phyloP scores from a whole-genome alignment of 2,797 vertebrate species.

The Tapirus indicus region DNA sequence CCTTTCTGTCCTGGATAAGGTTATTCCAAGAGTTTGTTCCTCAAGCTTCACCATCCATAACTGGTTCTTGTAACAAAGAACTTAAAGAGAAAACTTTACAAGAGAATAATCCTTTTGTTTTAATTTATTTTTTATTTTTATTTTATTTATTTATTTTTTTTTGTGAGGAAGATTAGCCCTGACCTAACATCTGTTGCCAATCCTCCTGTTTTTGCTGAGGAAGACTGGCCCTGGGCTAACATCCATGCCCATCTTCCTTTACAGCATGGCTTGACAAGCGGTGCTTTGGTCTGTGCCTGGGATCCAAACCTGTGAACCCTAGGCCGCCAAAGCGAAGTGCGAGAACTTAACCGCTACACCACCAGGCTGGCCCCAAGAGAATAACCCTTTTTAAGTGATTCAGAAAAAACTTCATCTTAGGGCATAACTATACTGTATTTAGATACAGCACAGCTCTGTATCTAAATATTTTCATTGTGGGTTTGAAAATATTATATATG shows the following conservation, averaged over 20 bases:
- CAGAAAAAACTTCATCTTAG: constrained; percentile 38
- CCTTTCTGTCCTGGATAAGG: neutral
- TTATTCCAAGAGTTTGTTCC: neutral
- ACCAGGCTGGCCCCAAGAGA: neutral
- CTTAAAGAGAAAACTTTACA: constrained; percentile 23
- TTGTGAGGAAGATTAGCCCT: too few relatives aligned
- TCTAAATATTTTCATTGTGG: neutral
- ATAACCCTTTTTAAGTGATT: neutral
- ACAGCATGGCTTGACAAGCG: too few relatives aligned
- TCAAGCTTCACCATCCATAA: neutral
- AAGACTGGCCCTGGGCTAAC: too few relatives aligned
- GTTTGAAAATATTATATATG: constrained; percentile 51
- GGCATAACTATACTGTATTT: neutral
- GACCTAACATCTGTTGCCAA: too few relatives aligned
- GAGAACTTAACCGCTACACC: too few relatives aligned
- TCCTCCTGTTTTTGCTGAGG: too few relatives aligned
- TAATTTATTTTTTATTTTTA: too few relatives aligned
- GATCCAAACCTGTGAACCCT: too few relatives aligned
- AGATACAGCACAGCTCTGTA: neutral
- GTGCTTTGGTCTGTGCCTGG: too few relatives aligned
- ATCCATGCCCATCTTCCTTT: too few relatives aligned
- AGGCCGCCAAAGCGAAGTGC: too few relatives aligned
- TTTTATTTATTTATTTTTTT: too few relatives aligned
- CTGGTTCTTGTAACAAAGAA: neutral
- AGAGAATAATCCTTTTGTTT: neutral